Conservation (phyloP, 2,113 vertebrate species). For the Panurus biarmicus region DNA sequence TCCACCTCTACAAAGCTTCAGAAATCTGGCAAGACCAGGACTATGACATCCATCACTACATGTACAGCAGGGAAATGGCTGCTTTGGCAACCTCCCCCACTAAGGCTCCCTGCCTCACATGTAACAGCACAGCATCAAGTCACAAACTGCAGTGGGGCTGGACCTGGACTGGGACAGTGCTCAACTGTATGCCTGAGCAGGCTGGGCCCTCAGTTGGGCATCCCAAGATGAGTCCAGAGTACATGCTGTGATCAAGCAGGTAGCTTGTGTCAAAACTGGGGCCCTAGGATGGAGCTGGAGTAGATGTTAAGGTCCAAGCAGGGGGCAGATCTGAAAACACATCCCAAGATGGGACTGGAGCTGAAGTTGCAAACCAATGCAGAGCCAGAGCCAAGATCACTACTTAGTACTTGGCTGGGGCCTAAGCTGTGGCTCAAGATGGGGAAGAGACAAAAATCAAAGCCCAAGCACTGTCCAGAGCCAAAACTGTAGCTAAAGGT, state of each 20-base stretch:
- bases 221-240: not conserved
- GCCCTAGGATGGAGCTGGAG: not conserved
- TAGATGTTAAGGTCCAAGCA: not conserved
- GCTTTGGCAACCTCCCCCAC: not conserved
- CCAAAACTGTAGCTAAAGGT: not conserved
- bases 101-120: not conserved
- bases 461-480: not conserved
- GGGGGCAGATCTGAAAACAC: not conserved
- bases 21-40: not conserved
- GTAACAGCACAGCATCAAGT: not conserved
- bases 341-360: not conserved
- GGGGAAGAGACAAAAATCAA: not conserved
- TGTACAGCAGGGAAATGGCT: not conserved
- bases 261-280: not conserved
- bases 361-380: not conserved
- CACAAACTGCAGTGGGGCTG: not conserved
- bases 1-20: not conserved
- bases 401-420: not conserved
- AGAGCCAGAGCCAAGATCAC: not conserved
- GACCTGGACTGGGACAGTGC: not conserved
- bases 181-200: not conserved
- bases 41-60: too few relatives aligned
- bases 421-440: not conserved
- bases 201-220: accelerated
- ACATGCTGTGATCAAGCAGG: not conserved